Conservation (phyloP, 2,113 vertebrate species). For the Gyps fulvus region DNA sequence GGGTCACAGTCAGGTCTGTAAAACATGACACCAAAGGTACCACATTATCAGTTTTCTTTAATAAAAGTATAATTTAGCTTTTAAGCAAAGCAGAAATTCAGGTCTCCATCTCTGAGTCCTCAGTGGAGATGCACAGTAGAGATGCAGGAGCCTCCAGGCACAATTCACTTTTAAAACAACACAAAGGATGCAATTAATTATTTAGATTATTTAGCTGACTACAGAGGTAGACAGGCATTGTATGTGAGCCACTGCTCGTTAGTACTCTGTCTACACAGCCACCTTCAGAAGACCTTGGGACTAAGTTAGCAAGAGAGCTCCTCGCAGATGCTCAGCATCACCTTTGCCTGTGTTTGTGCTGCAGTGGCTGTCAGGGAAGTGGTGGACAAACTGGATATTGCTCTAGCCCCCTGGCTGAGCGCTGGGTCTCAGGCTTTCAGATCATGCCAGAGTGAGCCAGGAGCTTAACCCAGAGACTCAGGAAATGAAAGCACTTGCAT, state of each 20-base stretch:
- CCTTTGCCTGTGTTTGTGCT: background rate
- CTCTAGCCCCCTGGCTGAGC: background rate
- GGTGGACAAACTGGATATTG: rapidly evolving
- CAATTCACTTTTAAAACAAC: background rate
- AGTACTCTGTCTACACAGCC: background rate
- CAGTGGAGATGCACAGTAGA: background rate
- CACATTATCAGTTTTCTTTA: background rate
- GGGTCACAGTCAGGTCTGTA: background rate
- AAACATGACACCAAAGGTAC: background rate
- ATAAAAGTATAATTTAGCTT: background rate
- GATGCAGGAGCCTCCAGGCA: background rate
- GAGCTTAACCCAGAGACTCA: background rate
- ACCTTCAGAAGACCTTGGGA: conserved; percentile 33
- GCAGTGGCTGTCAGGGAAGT: background rate
- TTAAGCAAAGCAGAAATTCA: background rate
- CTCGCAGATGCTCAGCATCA: rapidly evolving
- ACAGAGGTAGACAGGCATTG: background rate
- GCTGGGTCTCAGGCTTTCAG: rapidly evolving
- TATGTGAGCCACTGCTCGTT: background rate
- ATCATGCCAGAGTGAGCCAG: background rate
- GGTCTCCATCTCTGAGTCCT: background rate
- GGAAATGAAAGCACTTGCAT: background rate
- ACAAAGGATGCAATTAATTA: background rate
- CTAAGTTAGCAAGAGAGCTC: background rate
- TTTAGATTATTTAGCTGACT: conserved; percentile 15